Percentiles rank a stretch among this genome's conserved stretches.
These are phyloP conservation scores for Meriones psammophilus DNA, from an alignment of 2,797 vertebrate genomes.

Conservation along the genomic window DNA sequence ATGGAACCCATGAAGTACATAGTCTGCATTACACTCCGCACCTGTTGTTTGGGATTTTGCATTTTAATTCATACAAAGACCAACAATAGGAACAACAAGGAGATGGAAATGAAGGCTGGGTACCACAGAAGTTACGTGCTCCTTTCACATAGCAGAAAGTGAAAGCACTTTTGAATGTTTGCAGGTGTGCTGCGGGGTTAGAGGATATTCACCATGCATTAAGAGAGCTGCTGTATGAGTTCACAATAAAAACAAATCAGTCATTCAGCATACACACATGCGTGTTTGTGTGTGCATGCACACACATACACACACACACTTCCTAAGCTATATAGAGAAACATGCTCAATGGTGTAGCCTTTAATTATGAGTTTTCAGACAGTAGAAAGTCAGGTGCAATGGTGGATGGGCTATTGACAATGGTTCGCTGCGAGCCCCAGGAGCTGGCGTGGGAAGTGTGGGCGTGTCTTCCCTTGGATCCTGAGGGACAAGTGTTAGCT, in stretches of 20 bases:
- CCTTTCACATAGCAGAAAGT: neutral
- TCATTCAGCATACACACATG: neutral
- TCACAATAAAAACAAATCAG: neutral
- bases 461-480: neutral
- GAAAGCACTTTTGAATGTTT: neutral
- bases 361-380: neutral
- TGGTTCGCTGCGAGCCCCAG: neutral
- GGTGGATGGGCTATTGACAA: neutral
- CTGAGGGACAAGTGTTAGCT: neutral
- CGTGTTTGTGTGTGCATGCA: too few relatives aligned
- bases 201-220: neutral
- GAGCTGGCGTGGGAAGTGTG: conserved; percentile 5
- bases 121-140: neutral
- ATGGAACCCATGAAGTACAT: neutral
- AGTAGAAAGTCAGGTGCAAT: neutral
- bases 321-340: neutral
- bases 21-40: neutral
- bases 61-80: conserved; percentile 21
- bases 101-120: neutral
- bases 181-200: neutral
- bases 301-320: neutral
- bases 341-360: neutral
- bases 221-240: neutral
- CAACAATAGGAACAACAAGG: neutral
- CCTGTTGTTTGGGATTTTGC: neutral